These are phyloP conservation scores for Dolichoris vasculosae DNA, from an alignment of 1,140 invertebrate species.

Conservation along the genomic window DNA sequence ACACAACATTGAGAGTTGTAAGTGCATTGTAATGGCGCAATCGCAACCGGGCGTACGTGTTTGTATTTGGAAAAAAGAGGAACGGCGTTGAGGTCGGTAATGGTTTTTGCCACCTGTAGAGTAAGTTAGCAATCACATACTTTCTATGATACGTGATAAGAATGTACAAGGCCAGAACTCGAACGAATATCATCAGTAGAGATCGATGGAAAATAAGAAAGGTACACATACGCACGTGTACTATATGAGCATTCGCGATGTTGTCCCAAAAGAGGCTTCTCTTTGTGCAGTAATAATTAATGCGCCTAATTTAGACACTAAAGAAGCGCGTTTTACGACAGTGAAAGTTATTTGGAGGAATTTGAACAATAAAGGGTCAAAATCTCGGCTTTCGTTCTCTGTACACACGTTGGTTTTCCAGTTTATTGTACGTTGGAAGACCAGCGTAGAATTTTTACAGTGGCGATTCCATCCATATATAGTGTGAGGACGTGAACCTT, in stretches of 20 bases:
- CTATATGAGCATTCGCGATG: constrained; percentile 19
- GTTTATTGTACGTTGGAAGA: neutral
- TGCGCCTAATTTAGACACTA: neutral
- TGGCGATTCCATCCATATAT: neutral
- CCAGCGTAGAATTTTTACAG: neutral
- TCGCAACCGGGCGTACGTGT: neutral
- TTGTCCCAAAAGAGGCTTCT: constrained; percentile 20
- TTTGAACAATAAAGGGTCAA: neutral
- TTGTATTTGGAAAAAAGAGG: no score
- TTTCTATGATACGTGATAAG: constrained; percentile 32
- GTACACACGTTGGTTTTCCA: neutral
- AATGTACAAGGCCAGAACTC: neutral
- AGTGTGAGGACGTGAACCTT: neutral
- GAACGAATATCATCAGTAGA: no score
- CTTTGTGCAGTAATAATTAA: neutral
- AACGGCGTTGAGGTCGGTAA: neutral
- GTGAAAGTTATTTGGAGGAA: neutral
- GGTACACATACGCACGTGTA: neutral
- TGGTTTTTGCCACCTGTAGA: neutral
- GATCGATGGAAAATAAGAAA: neutral
- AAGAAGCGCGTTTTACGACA: neutral
- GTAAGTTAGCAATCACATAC: neutral
- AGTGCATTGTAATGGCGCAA: constrained; percentile 18
- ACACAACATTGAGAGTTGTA: neutral
- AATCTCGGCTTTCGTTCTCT: neutral